phyloP scores from a whole-genome alignment of 92 coral and sea anemone species.

The Ricordea florida region DNA sequence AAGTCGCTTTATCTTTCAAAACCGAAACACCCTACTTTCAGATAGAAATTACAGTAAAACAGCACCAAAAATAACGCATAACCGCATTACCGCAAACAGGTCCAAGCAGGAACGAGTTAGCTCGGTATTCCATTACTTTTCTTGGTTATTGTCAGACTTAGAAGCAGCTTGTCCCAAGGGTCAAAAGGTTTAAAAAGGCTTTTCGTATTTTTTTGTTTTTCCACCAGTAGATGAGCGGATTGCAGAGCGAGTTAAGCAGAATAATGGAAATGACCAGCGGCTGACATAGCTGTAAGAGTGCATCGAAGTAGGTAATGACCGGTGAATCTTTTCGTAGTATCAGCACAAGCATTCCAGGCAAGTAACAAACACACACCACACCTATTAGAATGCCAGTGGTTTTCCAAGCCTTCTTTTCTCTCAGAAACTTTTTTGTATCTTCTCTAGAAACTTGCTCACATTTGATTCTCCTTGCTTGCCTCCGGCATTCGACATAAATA shows the following conservation, averaged over 20 bases:
- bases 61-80: no score
- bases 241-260: background rate
- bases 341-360: background rate
- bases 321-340: background rate
- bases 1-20: no score
- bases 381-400: background rate
- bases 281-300: background rate
- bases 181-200: no score
- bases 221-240: background rate
- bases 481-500: background rate
- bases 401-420: slow-evolving; percentile 6
- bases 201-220: background rate
- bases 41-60: no score
- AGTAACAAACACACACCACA: background rate
- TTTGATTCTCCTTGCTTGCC: background rate
- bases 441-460: background rate
- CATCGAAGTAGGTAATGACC: background rate
- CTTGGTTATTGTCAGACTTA: no score
- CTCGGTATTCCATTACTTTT: no score
- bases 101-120: no score
- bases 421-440: background rate
- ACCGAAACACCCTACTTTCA: no score
- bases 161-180: no score
- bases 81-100: no score
- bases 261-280: background rate